These are phyloP conservation scores for Glyptemys insculpta DNA, from an alignment of 2,797 vertebrate genomes.

Conservation along the genomic window DNA sequence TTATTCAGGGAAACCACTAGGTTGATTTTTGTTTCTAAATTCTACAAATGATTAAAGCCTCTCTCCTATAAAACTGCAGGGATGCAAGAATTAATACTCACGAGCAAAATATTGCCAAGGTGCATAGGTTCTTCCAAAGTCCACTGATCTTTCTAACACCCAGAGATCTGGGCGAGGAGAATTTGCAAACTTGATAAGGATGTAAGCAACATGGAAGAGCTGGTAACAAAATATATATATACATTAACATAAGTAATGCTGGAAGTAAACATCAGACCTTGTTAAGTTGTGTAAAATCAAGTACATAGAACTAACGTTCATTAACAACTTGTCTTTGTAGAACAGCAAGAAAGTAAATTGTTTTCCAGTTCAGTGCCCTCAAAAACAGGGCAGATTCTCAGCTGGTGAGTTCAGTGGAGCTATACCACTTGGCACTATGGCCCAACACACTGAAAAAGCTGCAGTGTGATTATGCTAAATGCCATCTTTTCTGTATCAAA, in stretches of 20 bases:
- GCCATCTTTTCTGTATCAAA: neutral
- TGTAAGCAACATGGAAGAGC: slow-evolving; percentile 95
- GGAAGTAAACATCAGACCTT: neutral
- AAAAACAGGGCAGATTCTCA: neutral
- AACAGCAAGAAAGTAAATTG: neutral
- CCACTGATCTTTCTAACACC: slow-evolving; percentile 92
- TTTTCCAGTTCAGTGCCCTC: neutral
- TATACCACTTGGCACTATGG: fast-evolving
- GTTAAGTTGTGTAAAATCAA: neutral
- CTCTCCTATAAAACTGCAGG: neutral
- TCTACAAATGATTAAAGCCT: neutral
- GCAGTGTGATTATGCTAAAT: neutral
- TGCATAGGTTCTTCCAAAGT: slow-evolving; percentile 89
- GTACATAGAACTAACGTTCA: neutral
- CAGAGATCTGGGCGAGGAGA: slow-evolving; percentile 96
- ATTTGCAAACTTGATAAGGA: slow-evolving; percentile 97
- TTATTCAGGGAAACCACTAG: fast-evolving
- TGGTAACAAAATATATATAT: slow-evolving; percentile 74
- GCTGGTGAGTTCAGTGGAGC: neutral
- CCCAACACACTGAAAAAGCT: neutral
- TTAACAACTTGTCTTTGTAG: neutral
- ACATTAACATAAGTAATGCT: neutral
- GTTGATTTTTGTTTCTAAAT: neutral
- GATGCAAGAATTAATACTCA: slow-evolving; percentile 81
- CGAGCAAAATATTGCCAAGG: slow-evolving; percentile 97